These are phyloP conservation scores for Diarsia rubi DNA, from an alignment of 2,888 invertebrate species.

Conservation along the genomic window DNA sequence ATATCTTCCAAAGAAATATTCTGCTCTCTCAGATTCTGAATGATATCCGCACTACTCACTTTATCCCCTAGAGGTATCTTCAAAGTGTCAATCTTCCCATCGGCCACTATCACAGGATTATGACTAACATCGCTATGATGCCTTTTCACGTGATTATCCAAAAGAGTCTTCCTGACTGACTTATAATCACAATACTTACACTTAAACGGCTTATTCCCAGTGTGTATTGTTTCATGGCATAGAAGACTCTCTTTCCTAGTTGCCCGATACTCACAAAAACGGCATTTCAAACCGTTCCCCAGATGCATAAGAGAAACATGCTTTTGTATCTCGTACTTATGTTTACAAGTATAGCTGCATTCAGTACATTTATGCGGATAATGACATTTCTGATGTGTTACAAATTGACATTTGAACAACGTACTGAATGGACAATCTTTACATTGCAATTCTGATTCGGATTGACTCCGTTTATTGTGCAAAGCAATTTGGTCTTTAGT, in stretches of 20 bases:
- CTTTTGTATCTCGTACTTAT: conserved; percentile 79
- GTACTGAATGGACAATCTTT: conserved; percentile 74
- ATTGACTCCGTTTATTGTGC: conserved; percentile 81
- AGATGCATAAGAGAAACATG: conserved; percentile 77
- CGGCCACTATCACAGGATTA: conserved; percentile 67
- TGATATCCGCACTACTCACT: conserved; percentile 20
- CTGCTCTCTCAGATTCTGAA: conserved; percentile 42
- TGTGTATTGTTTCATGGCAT: conserved; percentile 79
- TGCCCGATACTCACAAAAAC: conserved; percentile 77
- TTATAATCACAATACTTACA: conserved; percentile 77
- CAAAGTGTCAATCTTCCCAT: conserved; percentile 75
- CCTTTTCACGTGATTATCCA: conserved; percentile 76
- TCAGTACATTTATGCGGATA: conserved; percentile 75
- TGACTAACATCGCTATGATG: conserved; percentile 71
- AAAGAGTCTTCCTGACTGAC: conserved; percentile 73
- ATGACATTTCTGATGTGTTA: conserved; percentile 80
- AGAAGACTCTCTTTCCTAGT: conserved; percentile 76
- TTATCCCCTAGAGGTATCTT: conserved; percentile 60
- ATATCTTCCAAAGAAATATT: conserved; percentile 47
- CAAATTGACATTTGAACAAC: conserved; percentile 77
- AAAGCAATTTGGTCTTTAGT: conserved; percentile 83
- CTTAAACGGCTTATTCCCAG: conserved; percentile 79
- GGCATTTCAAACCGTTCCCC: conserved; percentile 78
- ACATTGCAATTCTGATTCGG: conserved; percentile 68
- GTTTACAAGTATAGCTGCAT: conserved; percentile 77